phyloP scores from a whole-genome alignment of 2,888 invertebrate species.

The Pseudoips prasinana region DNA sequence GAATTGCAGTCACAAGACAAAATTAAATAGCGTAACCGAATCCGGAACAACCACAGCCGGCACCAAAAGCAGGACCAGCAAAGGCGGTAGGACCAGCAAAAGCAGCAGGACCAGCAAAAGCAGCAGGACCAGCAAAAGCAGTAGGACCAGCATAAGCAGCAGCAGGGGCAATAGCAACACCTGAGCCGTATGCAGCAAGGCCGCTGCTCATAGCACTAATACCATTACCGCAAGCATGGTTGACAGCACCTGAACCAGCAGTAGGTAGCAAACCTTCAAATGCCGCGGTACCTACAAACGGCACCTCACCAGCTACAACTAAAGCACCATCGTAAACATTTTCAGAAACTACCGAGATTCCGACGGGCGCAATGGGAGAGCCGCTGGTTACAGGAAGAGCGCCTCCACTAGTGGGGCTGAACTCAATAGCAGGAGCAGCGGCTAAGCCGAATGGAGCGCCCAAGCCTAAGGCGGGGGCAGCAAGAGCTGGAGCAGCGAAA shows the following conservation, averaged over 20 bases:
- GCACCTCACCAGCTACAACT: slow-evolving; percentile 16
- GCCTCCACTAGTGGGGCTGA: slow-evolving; percentile 28
- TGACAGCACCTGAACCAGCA: slow-evolving; percentile 18
- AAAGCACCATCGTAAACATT: slow-evolving; percentile 12
- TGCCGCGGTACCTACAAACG: slow-evolving; percentile 23
- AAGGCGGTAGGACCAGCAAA: too few relatives aligned
- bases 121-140: background rate
- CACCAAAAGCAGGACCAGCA: too few relatives aligned
- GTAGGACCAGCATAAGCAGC: too few relatives aligned
- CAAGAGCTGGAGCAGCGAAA: slow-evolving; percentile 2
- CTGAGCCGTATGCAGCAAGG: slow-evolving; percentile 3
- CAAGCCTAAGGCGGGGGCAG: too few relatives aligned
- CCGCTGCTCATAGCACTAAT: slow-evolving; percentile 6
- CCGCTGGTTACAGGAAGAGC: slow-evolving; percentile 33
- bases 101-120: too few relatives aligned
- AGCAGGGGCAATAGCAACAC: background rate
- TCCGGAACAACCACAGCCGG: too few relatives aligned
- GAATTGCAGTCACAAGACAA: too few relatives aligned
- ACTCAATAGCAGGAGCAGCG: slow-evolving; percentile 5
- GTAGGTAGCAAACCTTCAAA: slow-evolving; percentile 14
- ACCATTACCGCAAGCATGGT: slow-evolving; percentile 18
- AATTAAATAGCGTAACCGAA: too few relatives aligned
- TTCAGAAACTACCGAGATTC: slow-evolving; percentile 44
- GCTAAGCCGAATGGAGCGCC: too few relatives aligned
- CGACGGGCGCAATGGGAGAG: slow-evolving; percentile 40